Evolutionary conservation across 2,888 invertebrate genomes (phyloP).

Genomic region (Sylvicola cinctus): DNA sequence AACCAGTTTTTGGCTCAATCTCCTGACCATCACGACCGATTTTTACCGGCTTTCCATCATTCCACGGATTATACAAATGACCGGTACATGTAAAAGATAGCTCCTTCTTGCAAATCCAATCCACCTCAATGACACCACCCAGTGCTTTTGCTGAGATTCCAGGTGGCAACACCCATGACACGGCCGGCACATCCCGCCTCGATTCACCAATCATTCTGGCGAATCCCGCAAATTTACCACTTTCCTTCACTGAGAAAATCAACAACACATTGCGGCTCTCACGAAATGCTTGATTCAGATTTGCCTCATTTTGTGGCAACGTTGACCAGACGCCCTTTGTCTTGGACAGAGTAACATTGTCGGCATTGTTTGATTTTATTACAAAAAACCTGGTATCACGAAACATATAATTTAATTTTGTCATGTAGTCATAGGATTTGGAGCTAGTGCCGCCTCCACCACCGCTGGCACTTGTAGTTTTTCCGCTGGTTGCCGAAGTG

Average conservation of each 20-base stretch:
- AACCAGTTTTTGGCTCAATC: conserved; percentile 88
- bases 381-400: conserved; percentile 87
- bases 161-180: conserved; percentile 87
- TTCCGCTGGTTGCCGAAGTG: neutral
- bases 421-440: conserved; percentile 66
- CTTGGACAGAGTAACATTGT: conserved; percentile 88
- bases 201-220: conserved; percentile 79
- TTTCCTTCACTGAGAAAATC: conserved; percentile 95
- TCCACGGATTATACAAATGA: conserved; percentile 93
- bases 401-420: conserved; percentile 83
- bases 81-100: conserved; percentile 79
- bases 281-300: conserved; percentile 83
- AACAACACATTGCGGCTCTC: conserved; percentile 86
- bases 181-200: conserved; percentile 69
- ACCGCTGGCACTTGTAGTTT: conserved; percentile 21
- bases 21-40: conserved; percentile 98
- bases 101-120: conserved; percentile 93
- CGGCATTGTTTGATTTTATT: conserved; percentile 94
- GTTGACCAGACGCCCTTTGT: conserved; percentile 96
- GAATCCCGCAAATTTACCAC: conserved; percentile 84
- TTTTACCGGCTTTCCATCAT: conserved; percentile 95
- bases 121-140: conserved; percentile 89
- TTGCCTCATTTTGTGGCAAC: conserved; percentile 88
- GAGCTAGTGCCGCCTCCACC: conserved; percentile 20
- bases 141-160: conserved; percentile 81